These are phyloP conservation scores for Phasianus colchicus DNA, from an alignment of 2,113 vertebrate genomes.

Conservation along the genomic window DNA sequence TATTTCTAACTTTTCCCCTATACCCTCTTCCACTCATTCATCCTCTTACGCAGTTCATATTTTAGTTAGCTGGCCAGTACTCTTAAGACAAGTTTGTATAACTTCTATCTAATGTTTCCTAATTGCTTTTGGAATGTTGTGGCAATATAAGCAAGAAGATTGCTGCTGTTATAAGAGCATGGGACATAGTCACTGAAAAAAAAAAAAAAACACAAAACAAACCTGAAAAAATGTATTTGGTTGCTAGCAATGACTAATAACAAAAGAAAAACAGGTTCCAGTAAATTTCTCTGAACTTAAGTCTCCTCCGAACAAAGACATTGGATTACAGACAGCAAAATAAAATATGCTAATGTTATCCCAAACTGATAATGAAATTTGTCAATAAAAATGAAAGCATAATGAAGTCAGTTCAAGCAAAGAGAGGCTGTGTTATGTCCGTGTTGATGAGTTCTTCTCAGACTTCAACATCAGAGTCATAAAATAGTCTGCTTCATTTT, in stretches of 20 bases:
- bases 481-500: neutral
- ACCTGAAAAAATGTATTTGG: neutral
- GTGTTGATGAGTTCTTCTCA: neutral
- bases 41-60: neutral
- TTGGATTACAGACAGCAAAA: neutral
- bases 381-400: neutral
- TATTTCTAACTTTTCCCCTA: neutral
- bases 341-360: neutral
- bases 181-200: neutral
- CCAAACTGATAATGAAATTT: neutral
- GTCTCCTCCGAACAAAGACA: neutral
- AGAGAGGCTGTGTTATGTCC: neutral
- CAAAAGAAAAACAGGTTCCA: neutral
- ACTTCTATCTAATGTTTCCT: neutral
- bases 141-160: neutral
- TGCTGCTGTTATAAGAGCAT: neutral
- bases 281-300: conserved; percentile 13
- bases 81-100: neutral
- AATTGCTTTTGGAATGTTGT: neutral
- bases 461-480: neutral
- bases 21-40: neutral
- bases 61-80: neutral
- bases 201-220: neutral
- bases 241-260: neutral
- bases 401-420: neutral